Base-by-base conservation (phyloP, 2,888 invertebrate genomes). In the Drosophila setosimentum region DNA sequence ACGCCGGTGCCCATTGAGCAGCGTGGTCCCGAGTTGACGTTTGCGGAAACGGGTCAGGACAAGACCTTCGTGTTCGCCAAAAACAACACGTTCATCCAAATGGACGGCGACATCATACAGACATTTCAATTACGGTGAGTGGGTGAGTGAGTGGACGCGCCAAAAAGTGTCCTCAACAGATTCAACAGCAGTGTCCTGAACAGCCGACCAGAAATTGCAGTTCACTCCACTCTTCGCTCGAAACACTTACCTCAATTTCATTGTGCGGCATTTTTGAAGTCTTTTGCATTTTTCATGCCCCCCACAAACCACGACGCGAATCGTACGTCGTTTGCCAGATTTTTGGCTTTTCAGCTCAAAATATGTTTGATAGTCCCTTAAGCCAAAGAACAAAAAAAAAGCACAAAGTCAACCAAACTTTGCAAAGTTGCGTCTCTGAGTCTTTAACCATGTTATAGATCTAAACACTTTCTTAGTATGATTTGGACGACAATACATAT, bases 11-110 rank as follows among this genome's bases (percentile, higher is more conserved):
- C 97, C 2, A 95, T 95, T 62, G 95, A 96, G 83, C 95, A 96
- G 81, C 94, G 97, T 76, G 97, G 97, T 62, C 94, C 96, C 79
- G 96, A 96, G 91, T 94, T 97, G 54, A 97, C 97, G 1, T 97
- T 98, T 91, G 96, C 96, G 86, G 97, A 97, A 93, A 96, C 97
- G 6, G 97, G 97, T 2, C 95, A 96, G 88, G 95, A 96, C 82
- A 96, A 96, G 89, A 97, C 97, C n/a, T 98, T 98, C 92, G 97
- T 98, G 95, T 98, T 98, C 93, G 97, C 97, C 27, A 96, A 97
- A 91, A 97, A 97, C 81, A 97, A 98, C 90, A 97, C 98, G 4
- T 98, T 96, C 92, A 97, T 98, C 91, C 97, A 98, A 92, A 95
- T 98, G 58, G 97, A 98, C 92, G 97, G 97, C n/a, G 96, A 96